Conservation (phyloP, 2,888 invertebrate genomes). For the Dexiosoma caninum region DNA sequence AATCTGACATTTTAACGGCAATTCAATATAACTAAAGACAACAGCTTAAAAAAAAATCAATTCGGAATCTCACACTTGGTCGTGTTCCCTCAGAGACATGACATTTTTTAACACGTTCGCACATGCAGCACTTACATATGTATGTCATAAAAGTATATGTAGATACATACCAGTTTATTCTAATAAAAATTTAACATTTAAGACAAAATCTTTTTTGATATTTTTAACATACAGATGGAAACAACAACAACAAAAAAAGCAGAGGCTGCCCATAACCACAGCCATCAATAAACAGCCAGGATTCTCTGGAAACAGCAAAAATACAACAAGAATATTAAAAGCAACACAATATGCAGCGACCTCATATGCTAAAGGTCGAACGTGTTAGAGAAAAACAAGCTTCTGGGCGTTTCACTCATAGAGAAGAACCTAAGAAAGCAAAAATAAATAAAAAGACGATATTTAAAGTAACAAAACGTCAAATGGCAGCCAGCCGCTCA, state of each 20-base stretch:
- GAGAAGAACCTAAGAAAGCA: slow-evolving; percentile 62
- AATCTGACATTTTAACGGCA: too few relatives aligned
- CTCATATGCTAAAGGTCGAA: slow-evolving; percentile 62
- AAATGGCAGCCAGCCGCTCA: slow-evolving; percentile 49
- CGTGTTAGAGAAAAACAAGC: slow-evolving; percentile 60
- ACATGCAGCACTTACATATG: slow-evolving; percentile 48
- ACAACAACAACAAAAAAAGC: too few relatives aligned
- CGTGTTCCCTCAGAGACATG: slow-evolving; percentile 38
- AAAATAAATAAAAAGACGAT: not conserved
- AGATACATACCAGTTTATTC: slow-evolving; percentile 30
- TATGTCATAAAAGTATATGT: slow-evolving; percentile 34
- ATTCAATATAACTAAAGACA: too few relatives aligned
- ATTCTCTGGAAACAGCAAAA: slow-evolving; percentile 41
- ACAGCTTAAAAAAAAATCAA: too few relatives aligned
- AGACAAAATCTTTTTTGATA: slow-evolving; percentile 21
- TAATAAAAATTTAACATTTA: slow-evolving; percentile 57
- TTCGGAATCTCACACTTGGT: slow-evolving; percentile 11
- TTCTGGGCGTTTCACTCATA: slow-evolving; percentile 64
- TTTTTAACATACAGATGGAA: too few relatives aligned
- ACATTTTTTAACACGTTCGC: slow-evolving; percentile 42
- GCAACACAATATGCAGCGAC: slow-evolving; percentile 46
- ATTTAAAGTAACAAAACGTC: slow-evolving; percentile 34
- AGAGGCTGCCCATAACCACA: not conserved
- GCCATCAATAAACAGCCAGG: slow-evolving; percentile 46
- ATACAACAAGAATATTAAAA: slow-evolving; percentile 23